Base-by-base conservation (phyloP, 1,140 invertebrate genomes). In the Pseudomyrmex concolor region DNA sequence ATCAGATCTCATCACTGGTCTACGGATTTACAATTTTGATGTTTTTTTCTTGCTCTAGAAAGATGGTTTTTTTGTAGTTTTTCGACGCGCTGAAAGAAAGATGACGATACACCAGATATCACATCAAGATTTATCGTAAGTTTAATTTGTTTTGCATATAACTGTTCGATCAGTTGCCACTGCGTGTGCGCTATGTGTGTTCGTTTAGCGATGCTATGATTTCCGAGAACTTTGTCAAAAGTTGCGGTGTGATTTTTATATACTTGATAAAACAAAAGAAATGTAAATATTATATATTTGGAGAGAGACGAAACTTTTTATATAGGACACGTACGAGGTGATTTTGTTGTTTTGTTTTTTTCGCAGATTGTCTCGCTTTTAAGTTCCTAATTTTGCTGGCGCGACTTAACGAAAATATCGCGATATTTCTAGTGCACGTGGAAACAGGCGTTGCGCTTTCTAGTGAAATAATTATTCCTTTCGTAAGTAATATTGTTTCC, bases 261-360 rank as follows among this genome's bases (percentile, higher is more conserved):
- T 34, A 34, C 34, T 54, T 51, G 25, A 72, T 54, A 51, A 25
- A 25, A 25, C 25, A 25, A 25, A 25, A 25, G 25, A 25, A 25
- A 25, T 25, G 25, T 25, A 25, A 25, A 25, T 25, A 25, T 25
- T 25, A 25, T 25, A 25, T 25, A 25, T 25, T 25, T 3, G 25
- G 3, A 25, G 25, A 25, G 73, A 86, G 73, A 64, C 45, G 19
- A 54, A 76, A 67, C 68, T 80, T 84, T 87, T 84, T 87, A 83
- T 25, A 25, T 25, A 25, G 74, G 45, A 57, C 34, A 51, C 67
- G 89, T 25, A 63, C 67, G 13, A 19, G 15, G 60, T 66, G 78
- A 72, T 74, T 89, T 86, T 80, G 84, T 89, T 89, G 10, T 83
- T 78, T 81, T n/a, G n/a, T n/a, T n/a, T 86, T 86, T 86, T 88